A percentile compares a stretch with the other conserved stretches of the same genome.
Evolutionary conservation across 2,797 vertebrate species (phyloP).

Genomic region (Catharus ustulatus): DNA sequence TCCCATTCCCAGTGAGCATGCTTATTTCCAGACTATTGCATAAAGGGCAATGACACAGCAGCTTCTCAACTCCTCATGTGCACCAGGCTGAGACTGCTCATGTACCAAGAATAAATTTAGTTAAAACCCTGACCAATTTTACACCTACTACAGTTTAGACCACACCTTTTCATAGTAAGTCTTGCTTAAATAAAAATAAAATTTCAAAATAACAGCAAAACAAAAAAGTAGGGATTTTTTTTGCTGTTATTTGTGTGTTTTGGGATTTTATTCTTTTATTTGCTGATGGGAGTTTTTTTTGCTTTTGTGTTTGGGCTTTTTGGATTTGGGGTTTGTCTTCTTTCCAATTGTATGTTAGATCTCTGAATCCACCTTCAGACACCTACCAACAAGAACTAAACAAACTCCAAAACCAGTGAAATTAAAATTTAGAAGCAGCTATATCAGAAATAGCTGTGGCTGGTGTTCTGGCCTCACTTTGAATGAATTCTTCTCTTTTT

Average conservation of each 20-base stretch:
- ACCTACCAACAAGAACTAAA: not conserved
- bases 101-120: not conserved
- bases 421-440: not conserved
- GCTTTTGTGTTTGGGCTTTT: not conserved
- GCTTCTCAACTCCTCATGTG: not conserved
- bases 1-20: not conserved
- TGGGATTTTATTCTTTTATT: accelerated
- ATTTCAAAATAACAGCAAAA: not conserved
- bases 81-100: not conserved
- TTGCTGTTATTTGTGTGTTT: accelerated
- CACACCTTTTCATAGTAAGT: not conserved
- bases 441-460: not conserved
- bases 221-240: accelerated
- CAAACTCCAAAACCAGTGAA: not conserved
- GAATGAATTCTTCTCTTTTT: not conserved
- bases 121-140: not conserved
- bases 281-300: not conserved
- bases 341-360: accelerated
- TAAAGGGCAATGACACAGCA: not conserved
- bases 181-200: not conserved
- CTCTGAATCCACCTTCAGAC: not conserved
- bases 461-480: not conserved
- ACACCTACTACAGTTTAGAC: not conserved
- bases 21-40: not conserved
- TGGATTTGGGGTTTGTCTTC: not conserved